Base-by-base conservation (phyloP, 2,113 vertebrate species). In the Hepsetus odoe region DNA sequence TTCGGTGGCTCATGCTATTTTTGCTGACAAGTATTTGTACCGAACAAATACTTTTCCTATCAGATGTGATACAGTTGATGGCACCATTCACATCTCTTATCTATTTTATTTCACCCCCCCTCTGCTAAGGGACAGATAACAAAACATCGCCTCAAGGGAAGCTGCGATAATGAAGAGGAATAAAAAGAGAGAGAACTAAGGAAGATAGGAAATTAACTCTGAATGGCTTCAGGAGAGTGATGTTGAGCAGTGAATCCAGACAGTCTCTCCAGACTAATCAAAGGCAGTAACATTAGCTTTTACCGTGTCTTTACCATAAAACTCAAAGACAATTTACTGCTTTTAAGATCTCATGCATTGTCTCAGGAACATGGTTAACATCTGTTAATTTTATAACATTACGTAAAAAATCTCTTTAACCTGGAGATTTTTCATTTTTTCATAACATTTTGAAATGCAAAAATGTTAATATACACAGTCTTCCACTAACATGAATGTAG, bases 191-290 rank as follows among this genome's bases (percentile, higher is more conserved):
- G 42, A 46, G 75, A 59, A 28, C 53, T 26, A n/a, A 46, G 38
- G 53, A 42, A 5, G 62, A 24, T 22, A 67, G 74, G 16, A 76
- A 69, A 77, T 69, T 69, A 59, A 28, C 38, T 77, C 24, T 59
- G 66, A 77, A 69, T 56, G 55, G 64, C 69, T 77, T 69, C 28
- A 33, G 42, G 35, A 5, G 26, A 69, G n/a, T 58, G 51, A 59
- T 5, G 11, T 44, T 77, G 32, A 77, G 75, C 53, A 4, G 26
- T 58, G 75, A 69, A 61, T 69, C 35, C 28, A 49, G 65, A 59
- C 38, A 26, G 42, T 24, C 53, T 58, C 33, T 18, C 42, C 16
- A 8, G 35, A 7, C 49, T 35, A 77, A 59, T 59, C 65, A 69
- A n/a, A 42, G 12, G 56, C 16, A 20, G 12, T 28, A 18, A 44